Evolutionary conservation across 2,797 vertebrate genomes (phyloP).

Genomic region (Acipenser ruthenus): DNA sequence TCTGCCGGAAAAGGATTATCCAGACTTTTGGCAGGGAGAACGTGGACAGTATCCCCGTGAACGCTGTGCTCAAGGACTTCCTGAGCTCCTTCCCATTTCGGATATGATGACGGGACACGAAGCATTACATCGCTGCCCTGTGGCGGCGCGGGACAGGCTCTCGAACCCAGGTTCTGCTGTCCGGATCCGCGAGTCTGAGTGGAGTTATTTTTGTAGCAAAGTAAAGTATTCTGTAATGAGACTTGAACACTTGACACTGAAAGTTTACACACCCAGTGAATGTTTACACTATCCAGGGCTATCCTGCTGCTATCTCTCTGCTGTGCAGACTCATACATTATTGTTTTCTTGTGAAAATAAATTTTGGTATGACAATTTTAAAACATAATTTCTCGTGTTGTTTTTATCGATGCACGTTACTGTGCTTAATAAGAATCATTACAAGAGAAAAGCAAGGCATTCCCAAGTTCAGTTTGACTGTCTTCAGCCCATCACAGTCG

Average conservation of each 20-base stretch:
- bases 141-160: conserved; percentile 14
- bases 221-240: conserved; percentile 48
- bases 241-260: conserved; percentile 66
- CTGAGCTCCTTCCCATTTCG: conserved; percentile 83
- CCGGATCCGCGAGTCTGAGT: conserved; percentile 4
- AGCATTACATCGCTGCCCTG: conserved; percentile 26
- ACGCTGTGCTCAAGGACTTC: conserved; percentile 75
- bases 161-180: conserved; percentile 13
- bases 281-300: conserved; percentile 72
- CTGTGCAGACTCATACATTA: conserved; percentile 67
- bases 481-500: too few species aligned
- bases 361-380: conserved; percentile 60
- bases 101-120: conserved; percentile 49
- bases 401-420: background rate
- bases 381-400: conserved; percentile 22
- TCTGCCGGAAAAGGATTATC: conserved; percentile 79
- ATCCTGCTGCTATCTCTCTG: conserved; percentile 62
- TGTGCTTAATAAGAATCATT: too few species aligned
- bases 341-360: conserved; percentile 67
- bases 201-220: conserved; percentile 67
- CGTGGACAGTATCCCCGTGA: conserved; percentile 70
- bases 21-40: conserved; percentile 65
- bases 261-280: conserved; percentile 76
- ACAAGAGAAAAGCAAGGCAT: too few species aligned
- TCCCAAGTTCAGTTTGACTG: too few species aligned